phyloP scores from a whole-genome alignment of 53 echinoderm and acorn worm genomes.

The Zoroaster sp. region DNA sequence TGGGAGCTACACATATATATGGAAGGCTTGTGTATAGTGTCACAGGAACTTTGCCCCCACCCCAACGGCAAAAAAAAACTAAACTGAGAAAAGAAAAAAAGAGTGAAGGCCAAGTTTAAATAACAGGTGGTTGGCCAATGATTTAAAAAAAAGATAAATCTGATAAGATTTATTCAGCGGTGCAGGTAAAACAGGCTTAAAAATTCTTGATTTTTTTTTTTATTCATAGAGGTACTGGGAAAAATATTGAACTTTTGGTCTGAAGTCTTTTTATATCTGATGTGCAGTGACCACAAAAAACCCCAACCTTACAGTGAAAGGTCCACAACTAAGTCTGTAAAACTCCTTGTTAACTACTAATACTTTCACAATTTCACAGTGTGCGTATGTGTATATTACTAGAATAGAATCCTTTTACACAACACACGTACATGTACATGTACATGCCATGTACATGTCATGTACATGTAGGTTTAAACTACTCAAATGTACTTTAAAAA shows the following conservation, averaged over 20 bases:
- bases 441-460: too few relatives aligned
- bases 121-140: constrained; percentile 33
- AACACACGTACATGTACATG: too few relatives aligned
- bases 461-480: too few relatives aligned
- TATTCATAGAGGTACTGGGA: not conserved
- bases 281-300: not conserved
- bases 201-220: not conserved
- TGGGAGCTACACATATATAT: not conserved
- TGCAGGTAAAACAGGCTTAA: not conserved
- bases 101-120: not conserved
- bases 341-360: too few relatives aligned
- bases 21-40: not conserved
- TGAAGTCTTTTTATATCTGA: not conserved
- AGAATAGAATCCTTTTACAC: too few relatives aligned
- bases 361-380: too few relatives aligned
- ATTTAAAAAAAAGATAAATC: not conserved
- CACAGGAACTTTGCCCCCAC: not conserved
- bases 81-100: not conserved
- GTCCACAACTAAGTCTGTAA: too few relatives aligned
- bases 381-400: too few relatives aligned
- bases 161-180: not conserved
- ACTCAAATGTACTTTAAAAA: too few relatives aligned
- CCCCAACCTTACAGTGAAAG: too few relatives aligned
- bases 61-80: not conserved
- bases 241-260: not conserved